phyloP scores from a whole-genome alignment of 2,113 vertebrate genomes.

The Corydoras sp. region DNA sequence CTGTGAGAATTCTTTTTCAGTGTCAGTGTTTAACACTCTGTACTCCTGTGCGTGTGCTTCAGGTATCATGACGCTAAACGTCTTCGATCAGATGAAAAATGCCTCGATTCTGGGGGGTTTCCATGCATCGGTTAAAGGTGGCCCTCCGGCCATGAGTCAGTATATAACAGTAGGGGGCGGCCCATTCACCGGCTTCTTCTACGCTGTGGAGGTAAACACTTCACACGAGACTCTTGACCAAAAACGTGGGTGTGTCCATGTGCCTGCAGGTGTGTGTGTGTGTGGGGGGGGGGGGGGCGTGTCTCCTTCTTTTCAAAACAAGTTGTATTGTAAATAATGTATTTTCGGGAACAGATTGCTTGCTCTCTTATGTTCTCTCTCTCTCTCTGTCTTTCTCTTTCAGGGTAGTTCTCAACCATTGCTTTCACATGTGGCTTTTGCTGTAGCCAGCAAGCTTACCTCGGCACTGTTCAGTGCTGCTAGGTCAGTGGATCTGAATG shows the following conservation, averaged over 20 bases:
- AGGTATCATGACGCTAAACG: slow-evolving; percentile 91
- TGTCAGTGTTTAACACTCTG: no score
- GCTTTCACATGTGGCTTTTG: slow-evolving; percentile 92
- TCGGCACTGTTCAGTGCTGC: slow-evolving; percentile 94
- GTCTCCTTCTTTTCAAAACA: no score
- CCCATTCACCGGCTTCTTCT: slow-evolving; percentile 94
- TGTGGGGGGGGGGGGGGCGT: no score
- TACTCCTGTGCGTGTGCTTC: background rate
- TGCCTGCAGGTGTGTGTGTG: no score
- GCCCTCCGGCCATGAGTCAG: slow-evolving; percentile 93
- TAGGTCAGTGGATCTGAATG: slow-evolving; percentile 65
- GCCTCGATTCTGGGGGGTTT: slow-evolving; percentile 93
- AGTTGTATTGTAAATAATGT: no score
- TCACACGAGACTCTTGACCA: no score
- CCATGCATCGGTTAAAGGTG: slow-evolving; percentile 89
- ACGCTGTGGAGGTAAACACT: slow-evolving; percentile 82
- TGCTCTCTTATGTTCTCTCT: no score
- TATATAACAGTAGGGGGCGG: slow-evolving; percentile 90
- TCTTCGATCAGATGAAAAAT: slow-evolving; percentile 99
- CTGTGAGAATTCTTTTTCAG: no score
- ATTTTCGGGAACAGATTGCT: no score
- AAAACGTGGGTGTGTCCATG: no score
- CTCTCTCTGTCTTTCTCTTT: slow-evolving; percentile 7
- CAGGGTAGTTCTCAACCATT: slow-evolving; percentile 93
- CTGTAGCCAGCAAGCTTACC: slow-evolving; percentile 96